phyloP scores from a whole-genome alignment of 2,113 vertebrate genomes.

The Leptocoma aspasia region DNA sequence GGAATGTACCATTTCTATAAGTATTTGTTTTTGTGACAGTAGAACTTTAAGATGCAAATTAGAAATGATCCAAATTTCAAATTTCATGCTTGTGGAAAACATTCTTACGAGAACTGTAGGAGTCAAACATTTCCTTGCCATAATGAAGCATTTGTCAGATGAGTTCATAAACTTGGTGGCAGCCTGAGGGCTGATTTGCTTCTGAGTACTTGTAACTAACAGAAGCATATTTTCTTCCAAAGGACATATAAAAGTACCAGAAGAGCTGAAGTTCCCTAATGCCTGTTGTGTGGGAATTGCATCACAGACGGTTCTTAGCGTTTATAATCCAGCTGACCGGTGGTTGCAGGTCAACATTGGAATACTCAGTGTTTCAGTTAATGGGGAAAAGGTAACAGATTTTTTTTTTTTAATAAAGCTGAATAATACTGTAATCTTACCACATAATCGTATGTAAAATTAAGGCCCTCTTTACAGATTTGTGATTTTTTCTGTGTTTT shows the following conservation, averaged over 20 bases:
- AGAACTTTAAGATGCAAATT: background rate
- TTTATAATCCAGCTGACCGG: conserved; percentile 89
- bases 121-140: background rate
- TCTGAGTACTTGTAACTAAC: background rate
- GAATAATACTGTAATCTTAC: background rate
- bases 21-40: background rate
- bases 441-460: background rate
- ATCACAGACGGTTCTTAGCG: conserved; percentile 83
- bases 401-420: background rate
- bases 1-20: background rate
- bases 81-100: background rate
- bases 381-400: conserved; percentile 81
- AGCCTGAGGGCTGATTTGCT: background rate
- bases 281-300: conserved; percentile 95
- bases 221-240: background rate
- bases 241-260: conserved; percentile 86
- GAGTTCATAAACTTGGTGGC: background rate
- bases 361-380: conserved; percentile 79
- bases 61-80: background rate
- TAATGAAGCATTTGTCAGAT: background rate
- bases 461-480: background rate
- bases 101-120: background rate
- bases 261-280: conserved; percentile 86
- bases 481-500: background rate
- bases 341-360: conserved; percentile 91